Percentiles rank a stretch among this genome's conserved stretches.
phyloP scores from a whole-genome alignment of 2,888 invertebrate species.

The Thyatira batis region DNA sequence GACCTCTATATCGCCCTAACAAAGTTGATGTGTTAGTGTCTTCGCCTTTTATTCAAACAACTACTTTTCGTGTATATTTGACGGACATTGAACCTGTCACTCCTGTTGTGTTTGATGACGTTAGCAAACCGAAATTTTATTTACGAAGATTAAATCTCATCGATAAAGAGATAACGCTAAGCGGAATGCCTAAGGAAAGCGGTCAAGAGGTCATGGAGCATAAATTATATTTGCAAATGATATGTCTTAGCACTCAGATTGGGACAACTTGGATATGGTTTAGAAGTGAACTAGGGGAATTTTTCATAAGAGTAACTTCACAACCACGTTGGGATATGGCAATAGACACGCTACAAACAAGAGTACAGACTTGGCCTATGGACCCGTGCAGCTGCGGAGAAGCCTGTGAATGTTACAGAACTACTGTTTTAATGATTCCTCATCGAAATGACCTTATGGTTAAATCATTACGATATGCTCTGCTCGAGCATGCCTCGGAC shows the following conservation, averaged over 20 bases:
- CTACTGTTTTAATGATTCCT: conserved; percentile 60
- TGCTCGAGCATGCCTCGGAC: conserved; percentile 64
- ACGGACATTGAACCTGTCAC: conserved; percentile 64
- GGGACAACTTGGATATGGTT: conserved; percentile 74
- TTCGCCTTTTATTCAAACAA: conserved; percentile 55
- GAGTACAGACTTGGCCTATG: conserved; percentile 61
- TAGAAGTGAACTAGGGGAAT: conserved; percentile 63
- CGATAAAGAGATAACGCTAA: conserved; percentile 58
- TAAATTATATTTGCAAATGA: conserved; percentile 63
- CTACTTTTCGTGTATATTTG: conserved; percentile 48
- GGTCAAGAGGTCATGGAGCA: conserved; percentile 53
- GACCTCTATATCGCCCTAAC: conserved; percentile 64
- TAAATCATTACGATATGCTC: conserved; percentile 61
- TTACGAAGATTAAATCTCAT: conserved; percentile 60
- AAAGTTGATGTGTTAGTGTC: conserved; percentile 63
- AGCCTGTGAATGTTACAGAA: conserved; percentile 69
- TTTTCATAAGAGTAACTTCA: conserved; percentile 65
- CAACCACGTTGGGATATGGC: conserved; percentile 70
- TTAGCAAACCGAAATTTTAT: conserved; percentile 50
- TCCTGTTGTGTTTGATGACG: conserved; percentile 52
- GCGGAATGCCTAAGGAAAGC: conserved; percentile 54
- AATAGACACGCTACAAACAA: conserved; percentile 60
- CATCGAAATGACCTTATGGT: conserved; percentile 71
- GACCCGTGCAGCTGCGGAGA: conserved; percentile 71
- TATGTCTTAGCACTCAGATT: conserved; percentile 64